Base-by-base conservation (phyloP, 1,140 invertebrate species). In the Andrena cerasifolii region DNA sequence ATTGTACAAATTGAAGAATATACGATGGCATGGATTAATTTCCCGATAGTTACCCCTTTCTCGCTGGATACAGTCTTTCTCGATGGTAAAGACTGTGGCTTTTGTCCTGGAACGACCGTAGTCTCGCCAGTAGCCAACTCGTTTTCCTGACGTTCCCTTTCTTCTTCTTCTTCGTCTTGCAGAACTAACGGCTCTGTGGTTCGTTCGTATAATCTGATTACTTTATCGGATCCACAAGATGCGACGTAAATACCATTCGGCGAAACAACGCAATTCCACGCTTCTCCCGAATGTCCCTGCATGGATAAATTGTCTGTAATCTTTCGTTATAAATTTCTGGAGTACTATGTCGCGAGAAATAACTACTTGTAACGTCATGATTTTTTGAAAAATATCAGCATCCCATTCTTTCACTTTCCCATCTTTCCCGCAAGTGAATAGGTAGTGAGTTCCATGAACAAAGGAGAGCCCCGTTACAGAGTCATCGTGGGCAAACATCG, bases 341-440 rank as follows among this genome's bases (percentile, higher is more conserved):
- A 74, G 8, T 66, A 43, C 45, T 53, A 45, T 65, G 70, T 56
- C 5, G 56, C 61, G 10, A n/a, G 43, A 63, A 76, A 61, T 62
- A 59, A 45, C 90, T 94, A 97, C 97, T 91, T 97, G 94, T n/a
- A 99, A 91, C 0, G 98, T 98, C 10, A 96, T 93, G 70, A 99
- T 98, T 92, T 98, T 97, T 85, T 98, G 95, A 90, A 97, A 99
- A 63, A 94, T 97, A 90, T 99, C 98, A 0, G 95, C 98, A 93
- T 99, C 99, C 98, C 99, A 99, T 91, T 99, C 96, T 91, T 99
- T 99, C 0, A 99, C 93, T 89, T 96, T 96, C 2, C 97, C 97
- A 93, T 99, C 99, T 92, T 98, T 99, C 0, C 98, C 97, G 73
- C 95, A 96, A 3, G 97, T 97, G 90, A 99, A 99, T 88, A 99